Conservation (phyloP, 2,888 invertebrate species). For the Dolichopus griseipennis region DNA sequence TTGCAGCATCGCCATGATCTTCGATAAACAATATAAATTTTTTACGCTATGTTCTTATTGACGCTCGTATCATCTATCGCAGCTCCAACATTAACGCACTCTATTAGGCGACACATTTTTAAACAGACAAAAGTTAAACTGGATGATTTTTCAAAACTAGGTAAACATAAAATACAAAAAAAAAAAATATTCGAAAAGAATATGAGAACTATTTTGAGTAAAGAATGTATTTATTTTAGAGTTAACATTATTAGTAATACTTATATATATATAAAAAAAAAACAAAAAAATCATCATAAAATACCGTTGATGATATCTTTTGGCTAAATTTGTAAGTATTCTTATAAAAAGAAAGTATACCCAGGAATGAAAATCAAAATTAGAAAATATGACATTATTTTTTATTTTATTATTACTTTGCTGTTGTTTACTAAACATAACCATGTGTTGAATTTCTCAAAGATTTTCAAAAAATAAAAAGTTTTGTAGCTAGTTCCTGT, state of each 20-base stretch:
- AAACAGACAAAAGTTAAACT: too few relatives aligned
- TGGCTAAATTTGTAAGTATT: neutral
- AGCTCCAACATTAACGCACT: too few relatives aligned
- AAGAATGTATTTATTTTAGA: neutral
- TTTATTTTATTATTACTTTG: neutral
- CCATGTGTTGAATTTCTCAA: neutral
- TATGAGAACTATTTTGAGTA: neutral
- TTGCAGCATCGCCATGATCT: too few relatives aligned
- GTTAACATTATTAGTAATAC: neutral
- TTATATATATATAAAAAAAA: neutral
- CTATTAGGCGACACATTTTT: too few relatives aligned
- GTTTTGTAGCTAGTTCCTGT: neutral
- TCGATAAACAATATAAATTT: too few relatives aligned
- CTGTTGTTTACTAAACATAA: neutral
- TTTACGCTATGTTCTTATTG: too few relatives aligned
- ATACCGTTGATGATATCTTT: neutral
- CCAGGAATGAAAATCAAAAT: neutral
- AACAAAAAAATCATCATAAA: neutral
- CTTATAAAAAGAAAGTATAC: neutral
- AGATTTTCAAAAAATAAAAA: neutral
- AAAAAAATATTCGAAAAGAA: too few relatives aligned
- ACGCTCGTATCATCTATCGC: too few relatives aligned
- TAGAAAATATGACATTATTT: slow-evolving; percentile 4
- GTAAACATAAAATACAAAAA: too few relatives aligned
- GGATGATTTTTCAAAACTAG: too few relatives aligned